Percentiles rank a stretch among this genome's conserved stretches.
These are phyloP conservation scores for Lycodopsis pacificus DNA, from an alignment of 2,797 vertebrate species.

Conservation along the genomic window DNA sequence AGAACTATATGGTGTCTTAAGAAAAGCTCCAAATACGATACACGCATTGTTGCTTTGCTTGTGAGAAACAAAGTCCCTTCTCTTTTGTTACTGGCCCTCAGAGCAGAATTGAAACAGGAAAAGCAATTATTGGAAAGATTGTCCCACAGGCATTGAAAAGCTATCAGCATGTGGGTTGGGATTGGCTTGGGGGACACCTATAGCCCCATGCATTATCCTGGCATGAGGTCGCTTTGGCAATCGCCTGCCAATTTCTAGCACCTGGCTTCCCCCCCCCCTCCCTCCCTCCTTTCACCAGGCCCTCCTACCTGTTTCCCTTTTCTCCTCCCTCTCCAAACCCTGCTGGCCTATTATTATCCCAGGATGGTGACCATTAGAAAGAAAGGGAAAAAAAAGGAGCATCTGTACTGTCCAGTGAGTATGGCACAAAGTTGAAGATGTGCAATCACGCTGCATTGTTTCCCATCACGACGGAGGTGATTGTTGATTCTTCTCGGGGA, in stretches of 20 bases:
- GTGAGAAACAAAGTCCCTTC: constrained; percentile 68
- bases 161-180: constrained; percentile 93
- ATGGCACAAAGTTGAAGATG: constrained; percentile 47
- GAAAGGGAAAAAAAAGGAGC: background rate
- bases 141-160: constrained; percentile 93
- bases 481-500: constrained; percentile 26
- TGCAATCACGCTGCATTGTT: constrained; percentile 44
- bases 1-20: constrained; percentile 32
- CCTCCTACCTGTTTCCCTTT: constrained; percentile 85
- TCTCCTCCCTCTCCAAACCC: constrained; percentile 35
- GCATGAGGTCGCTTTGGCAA: constrained; percentile 92
- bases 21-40: constrained; percentile 19
- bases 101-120: constrained; percentile 80
- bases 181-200: constrained; percentile 95
- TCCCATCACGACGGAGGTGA: constrained; percentile 29
- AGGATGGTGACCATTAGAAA: constrained; percentile 56
- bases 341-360: constrained; percentile 52
- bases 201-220: constrained; percentile 92
- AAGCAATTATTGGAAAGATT: constrained; percentile 91
- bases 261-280: constrained; percentile 81
- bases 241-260: constrained; percentile 92
- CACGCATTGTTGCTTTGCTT: constrained; percentile 49
- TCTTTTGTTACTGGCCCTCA: constrained; percentile 70
- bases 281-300: constrained; percentile 86
- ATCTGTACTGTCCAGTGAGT: constrained; percentile 25